These are phyloP conservation scores for Lerista edwardsae DNA, from an alignment of 2,797 vertebrate species.

Conservation along the genomic window DNA sequence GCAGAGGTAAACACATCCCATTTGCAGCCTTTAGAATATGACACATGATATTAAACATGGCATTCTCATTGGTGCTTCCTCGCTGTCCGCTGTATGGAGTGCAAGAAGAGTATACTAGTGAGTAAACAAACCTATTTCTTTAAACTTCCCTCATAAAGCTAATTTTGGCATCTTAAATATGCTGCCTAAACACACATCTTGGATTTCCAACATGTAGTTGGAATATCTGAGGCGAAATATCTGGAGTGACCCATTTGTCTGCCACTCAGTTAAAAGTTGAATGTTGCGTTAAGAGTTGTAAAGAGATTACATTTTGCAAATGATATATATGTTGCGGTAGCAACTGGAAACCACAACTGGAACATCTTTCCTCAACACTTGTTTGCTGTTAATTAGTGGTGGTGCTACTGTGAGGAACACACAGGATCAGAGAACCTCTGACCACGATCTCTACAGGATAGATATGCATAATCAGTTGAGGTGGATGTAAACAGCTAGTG, in stretches of 20 bases:
- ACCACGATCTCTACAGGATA: not conserved
- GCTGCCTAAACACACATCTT: not conserved
- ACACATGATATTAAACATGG: conserved; percentile 89
- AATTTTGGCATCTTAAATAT: rapidly evolving
- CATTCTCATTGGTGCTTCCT: conserved; percentile 82
- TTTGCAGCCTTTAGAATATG: conserved; percentile 88
- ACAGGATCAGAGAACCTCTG: no score
- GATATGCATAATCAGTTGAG: no score
- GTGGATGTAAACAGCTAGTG: not conserved
- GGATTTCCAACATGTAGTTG: not conserved
- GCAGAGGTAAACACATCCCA: conserved; percentile 88
- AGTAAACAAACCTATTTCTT: rapidly evolving
- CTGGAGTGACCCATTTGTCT: no score
- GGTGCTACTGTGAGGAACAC: not conserved
- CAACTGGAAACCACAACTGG: not conserved
- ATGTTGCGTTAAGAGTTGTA: no score
- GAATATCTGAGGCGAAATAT: no score
- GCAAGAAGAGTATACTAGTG: conserved; percentile 1
- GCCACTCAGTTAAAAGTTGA: no score
- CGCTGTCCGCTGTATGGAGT: conserved; percentile 74
- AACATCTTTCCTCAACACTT: not conserved
- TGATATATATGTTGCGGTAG: not conserved
- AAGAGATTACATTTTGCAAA: no score
- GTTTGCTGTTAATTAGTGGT: not conserved
- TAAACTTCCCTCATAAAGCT: not conserved